Base-by-base conservation (phyloP, 2,113 vertebrate genomes). In the Andinoacara biseriatus region DNA sequence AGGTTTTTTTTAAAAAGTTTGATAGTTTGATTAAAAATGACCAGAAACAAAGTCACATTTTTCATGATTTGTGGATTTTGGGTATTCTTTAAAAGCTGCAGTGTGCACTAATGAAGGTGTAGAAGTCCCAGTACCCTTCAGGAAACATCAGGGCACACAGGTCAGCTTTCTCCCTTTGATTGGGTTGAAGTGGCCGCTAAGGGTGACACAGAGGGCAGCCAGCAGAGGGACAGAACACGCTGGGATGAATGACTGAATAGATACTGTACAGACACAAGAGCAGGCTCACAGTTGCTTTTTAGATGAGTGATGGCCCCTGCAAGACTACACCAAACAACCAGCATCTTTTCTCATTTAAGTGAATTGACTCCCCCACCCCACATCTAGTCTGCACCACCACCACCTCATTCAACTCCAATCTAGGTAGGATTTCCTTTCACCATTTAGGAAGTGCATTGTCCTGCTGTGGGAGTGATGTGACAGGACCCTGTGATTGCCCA, bases 361-460 rank as follows among this genome's bases (percentile, higher is more conserved):
- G 90, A 91, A 80, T 88, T 63, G 14, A 81, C 26, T 82, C 88
- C 10, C 35, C 63, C 52, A 15, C 58, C 18, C 33, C 60, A 35
- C 5, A 62, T 31, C 38, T 2, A 17, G 79, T 79, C 86, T 57
- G 46, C 80, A 80, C 86, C 80, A 86, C 88, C 90, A 82, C 85
- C 90, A 87, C 86, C 88, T 87, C 89, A 92, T 91, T 94, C 88
- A 91, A 49, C 86, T 88, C 90, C 85, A 87, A 87, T 93, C 84
- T 88, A 88, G 91, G 89, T 92, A 90, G 90, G 90, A 91, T 95
- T 92, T 88, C 91, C 92, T 94, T 94, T 93, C 93, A 93, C 87
- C 81, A 67, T 91, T 94, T 93, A 90, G 93, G 89, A 94, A 90
- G 92, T 72, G 76, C 74, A 95, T 94, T 95, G 94, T 95, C 83